Evolutionary conservation across 2,888 invertebrate species (phyloP), one percentile per base, ranked within the genome.

Genomic region (Agrochola circellaris): DNA sequence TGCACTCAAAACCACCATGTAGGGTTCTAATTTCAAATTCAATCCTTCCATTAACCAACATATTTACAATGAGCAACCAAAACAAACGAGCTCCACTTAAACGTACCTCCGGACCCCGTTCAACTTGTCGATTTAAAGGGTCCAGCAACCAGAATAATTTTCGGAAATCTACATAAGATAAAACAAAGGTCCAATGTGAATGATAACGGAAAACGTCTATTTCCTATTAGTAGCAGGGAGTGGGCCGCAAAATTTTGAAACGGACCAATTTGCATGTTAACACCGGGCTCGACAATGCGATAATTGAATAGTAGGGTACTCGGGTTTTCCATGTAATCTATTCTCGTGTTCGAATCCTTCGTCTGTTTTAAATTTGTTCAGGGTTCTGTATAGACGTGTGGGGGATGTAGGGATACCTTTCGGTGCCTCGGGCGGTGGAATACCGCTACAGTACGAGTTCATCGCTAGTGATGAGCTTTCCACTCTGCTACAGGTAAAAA

Each of bases 231-330:
- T 88, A 73, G 84, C 89, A 88, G 90, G 92, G 91, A 89, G 88
- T 84, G 89, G 90, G 90, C 92, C 93, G 90, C 92, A 89, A 92
- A 93, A 94, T 93, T 93, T 95, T 93, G 92, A 92, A 93, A 93
- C 91, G 92, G 92, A 87, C 91, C 93, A 94, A 96, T 96, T 96
- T 95, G 92, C 95, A 96, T 96, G 95, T 94, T 95, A 95, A 95
- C 95, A 93, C 91, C 89, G 83, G 86, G 81, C 82, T 67, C 89
- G 89, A 93, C 93, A 93, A 93, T 92, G 89, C 89, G 89, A 92
- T 95, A 94, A 95, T 95, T 95, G 94, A 95, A 95, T 94, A 90
- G 90, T 90, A 90, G 87, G 83, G 72, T 66, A 77, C 64, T 17
- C 34, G 61, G 58, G 88, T 89, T 91, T 92, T 90, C 88, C 83